Evolutionary conservation across 2,888 invertebrate species (phyloP), one percentile per base, ranked within the genome.

Genomic region (Cheilosia grossa): DNA sequence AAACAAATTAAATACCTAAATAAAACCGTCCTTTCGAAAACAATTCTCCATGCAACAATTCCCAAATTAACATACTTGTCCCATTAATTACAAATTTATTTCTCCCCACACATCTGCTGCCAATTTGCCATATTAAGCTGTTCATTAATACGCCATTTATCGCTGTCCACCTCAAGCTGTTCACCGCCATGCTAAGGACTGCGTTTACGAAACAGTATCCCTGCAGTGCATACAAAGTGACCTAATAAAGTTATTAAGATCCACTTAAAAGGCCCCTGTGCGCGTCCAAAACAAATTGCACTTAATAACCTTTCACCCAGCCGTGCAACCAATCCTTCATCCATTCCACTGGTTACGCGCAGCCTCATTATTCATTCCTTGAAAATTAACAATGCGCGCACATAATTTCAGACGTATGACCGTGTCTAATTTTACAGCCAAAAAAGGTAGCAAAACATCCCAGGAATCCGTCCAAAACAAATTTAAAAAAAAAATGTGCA

Each of bases 391-490:
- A 72, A 49, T 53, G 49, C 51, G 30, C 30, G 49, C 56, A 66
- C 33, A 58, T 73, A 58, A 64, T 74, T 58, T 19, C 13, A 78
- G 19, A 77, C 49, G 75, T 70, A 75, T 77, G 81, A 67, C 85
- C 85, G 85, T 85, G 81, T 85, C 85, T 85, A 85, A 85, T 85
- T 85, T 74, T n/a, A 33, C 33, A 66, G 33, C 83, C 69, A 85
- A 75, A 85, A 85, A 85, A 72, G 75, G 81, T 70, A 53, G 66
- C 59, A 74, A 53, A 70, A 72, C 59, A 54, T 59, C 42, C 21
- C 53, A 63, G 82, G 67, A 73, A 80, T 75, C 24, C 49, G 42
- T 47, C 53, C 40, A 44, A 47, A 47, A 2, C 19, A 19, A 47
- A 17, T 47, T 9, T 56, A 73, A 51, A 67, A 27, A 27, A 27